A percentile compares a stretch with the other conserved stretches of the same genome.
These are phyloP conservation scores for Trinorchestia longiramus DNA, from an alignment of 1,140 invertebrate genomes.

Conservation along the genomic window DNA sequence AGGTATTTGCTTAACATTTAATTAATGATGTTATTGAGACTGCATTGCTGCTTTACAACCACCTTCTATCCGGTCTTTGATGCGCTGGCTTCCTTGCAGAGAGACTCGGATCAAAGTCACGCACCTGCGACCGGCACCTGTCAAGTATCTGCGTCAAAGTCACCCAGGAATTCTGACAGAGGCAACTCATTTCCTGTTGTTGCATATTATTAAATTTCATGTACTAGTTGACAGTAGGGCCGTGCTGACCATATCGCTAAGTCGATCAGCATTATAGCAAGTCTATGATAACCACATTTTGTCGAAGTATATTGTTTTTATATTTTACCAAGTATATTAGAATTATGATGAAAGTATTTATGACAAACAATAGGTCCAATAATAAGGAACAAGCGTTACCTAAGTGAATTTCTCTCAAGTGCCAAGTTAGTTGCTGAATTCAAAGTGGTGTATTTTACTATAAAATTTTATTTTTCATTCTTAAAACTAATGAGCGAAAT, in stretches of 20 bases:
- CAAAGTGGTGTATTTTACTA: no score
- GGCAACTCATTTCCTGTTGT: not conserved
- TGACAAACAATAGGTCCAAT: not conserved
- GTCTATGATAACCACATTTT: no score
- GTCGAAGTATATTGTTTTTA: no score
- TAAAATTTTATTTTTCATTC: not conserved
- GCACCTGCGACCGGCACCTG: not conserved
- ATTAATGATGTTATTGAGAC: not conserved
- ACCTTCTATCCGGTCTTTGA: not conserved
- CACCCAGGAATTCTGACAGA: not conserved
- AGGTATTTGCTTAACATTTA: conserved; percentile 1
- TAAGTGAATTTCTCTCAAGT: no score
- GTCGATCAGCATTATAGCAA: no score
- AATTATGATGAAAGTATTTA: not conserved
- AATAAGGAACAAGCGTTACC: no score
- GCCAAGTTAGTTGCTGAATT: not conserved
- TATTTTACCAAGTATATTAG: not conserved
- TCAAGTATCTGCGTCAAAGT: not conserved
- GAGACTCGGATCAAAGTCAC: not conserved
- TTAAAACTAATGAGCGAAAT: not conserved
- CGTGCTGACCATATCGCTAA: no score
- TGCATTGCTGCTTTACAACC: not conserved
- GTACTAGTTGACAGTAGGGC: not conserved
- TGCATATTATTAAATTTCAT: not conserved
- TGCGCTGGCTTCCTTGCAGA: not conserved